These are phyloP conservation scores for Epiperipatus broadwayi DNA, from an alignment of 2,888 invertebrate genomes.

Conservation along the genomic window DNA sequence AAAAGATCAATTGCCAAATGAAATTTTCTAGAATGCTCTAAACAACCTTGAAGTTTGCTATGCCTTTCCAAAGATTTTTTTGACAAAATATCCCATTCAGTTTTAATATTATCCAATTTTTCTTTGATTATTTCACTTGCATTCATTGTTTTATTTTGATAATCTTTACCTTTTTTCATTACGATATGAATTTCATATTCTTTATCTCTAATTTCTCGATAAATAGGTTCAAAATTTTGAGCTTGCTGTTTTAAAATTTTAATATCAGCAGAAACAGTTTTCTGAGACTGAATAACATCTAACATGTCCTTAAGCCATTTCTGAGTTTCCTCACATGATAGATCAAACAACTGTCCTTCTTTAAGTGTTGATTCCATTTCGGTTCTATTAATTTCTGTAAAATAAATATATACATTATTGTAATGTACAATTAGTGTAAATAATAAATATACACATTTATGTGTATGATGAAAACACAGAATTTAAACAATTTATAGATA, in stretches of 20 bases:
- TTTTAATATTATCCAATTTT: slow-evolving; percentile 69
- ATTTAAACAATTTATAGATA: slow-evolving; percentile 1
- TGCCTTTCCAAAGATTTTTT: slow-evolving; percentile 69
- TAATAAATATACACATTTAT: too few relatives aligned
- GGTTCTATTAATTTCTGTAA: slow-evolving; percentile 39
- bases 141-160: too few relatives aligned
- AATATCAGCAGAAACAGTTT: slow-evolving; percentile 66
- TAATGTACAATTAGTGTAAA: too few relatives aligned
- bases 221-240: slow-evolving; percentile 68
- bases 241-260: slow-evolving; percentile 65
- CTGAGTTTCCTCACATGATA: slow-evolving; percentile 64
- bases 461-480: too few relatives aligned
- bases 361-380: slow-evolving; percentile 63
- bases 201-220: slow-evolving; percentile 63
- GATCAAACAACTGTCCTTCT: slow-evolving; percentile 75
- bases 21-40: slow-evolving; percentile 72
- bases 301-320: slow-evolving; percentile 73
- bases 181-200: slow-evolving; percentile 87
- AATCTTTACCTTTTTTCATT: slow-evolving; percentile 69
- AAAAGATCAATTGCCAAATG: slow-evolving; percentile 63
- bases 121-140: too few relatives aligned
- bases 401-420: too few relatives aligned
- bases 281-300: slow-evolving; percentile 48
- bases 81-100: slow-evolving; percentile 76
- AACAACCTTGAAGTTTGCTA: slow-evolving; percentile 64